phyloP scores from a whole-genome alignment of 2,888 invertebrate species.

The Dryococelus australis region DNA sequence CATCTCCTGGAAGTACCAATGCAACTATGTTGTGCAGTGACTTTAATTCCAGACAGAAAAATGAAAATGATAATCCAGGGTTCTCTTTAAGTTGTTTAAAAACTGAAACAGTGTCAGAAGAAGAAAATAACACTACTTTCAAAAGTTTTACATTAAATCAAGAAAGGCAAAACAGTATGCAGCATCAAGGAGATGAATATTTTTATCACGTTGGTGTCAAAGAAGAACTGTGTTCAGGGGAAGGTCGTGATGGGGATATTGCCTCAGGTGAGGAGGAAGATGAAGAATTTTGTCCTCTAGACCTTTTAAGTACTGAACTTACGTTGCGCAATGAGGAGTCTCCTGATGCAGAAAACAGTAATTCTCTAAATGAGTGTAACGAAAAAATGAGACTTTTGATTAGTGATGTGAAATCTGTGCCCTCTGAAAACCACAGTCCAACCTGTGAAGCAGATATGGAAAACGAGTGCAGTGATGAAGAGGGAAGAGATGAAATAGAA shows the following conservation, averaged over 20 bases:
- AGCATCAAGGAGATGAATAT: not conserved
- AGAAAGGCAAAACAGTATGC: not conserved
- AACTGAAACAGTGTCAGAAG: not conserved
- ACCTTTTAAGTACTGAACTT: not conserved
- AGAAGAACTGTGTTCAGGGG: not conserved
- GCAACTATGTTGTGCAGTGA: not conserved
- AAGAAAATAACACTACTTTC: not conserved
- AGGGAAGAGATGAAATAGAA: too few relatives aligned
- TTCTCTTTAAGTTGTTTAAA: not conserved
- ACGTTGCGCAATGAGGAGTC: not conserved
- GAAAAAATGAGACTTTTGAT: too few relatives aligned
- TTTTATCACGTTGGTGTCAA: not conserved
- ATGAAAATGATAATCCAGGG: not conserved
- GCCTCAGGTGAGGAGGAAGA: not conserved
- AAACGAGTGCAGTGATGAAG: too few relatives aligned
- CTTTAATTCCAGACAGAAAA: not conserved
- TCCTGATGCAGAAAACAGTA: too few relatives aligned
- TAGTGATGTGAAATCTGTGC: too few relatives aligned
- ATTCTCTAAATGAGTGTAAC: not conserved
- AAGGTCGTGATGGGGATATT: not conserved
- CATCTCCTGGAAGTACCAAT: not conserved
- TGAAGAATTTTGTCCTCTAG: not conserved
- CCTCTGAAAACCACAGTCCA: too few relatives aligned
- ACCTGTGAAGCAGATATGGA: too few relatives aligned
- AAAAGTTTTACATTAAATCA: not conserved